Base-by-base conservation (phyloP, 2,888 invertebrate genomes). In the Adineta ricciae region DNA sequence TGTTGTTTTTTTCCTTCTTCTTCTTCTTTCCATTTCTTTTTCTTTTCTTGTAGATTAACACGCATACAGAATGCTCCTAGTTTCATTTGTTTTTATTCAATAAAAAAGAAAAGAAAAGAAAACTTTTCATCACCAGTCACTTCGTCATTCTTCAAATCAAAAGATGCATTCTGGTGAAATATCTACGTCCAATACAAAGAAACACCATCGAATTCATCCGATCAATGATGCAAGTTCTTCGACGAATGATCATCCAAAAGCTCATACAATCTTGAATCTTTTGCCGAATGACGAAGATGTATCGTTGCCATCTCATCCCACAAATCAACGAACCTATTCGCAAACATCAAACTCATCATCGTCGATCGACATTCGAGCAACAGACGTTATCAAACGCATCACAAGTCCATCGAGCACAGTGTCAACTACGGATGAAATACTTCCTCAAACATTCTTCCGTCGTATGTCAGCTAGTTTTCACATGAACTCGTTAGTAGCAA, bases 121-220 rank as follows among this genome's bases (percentile, higher is more conserved):
- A 36, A 50, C 50, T 50, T 50, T 64, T 14, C 32, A 36, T 64
- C 64, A 19, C 32, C 64, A 64, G 50, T 50, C 32, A 3, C 32
- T 19, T 36, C 32, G 1, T 27, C 24, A 32, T 0, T 24, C 2
- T 3, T 32, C 2, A 1, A 64, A 64, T 8, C 27, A 2, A 27
- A 64, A 16, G 19, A 64, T 64, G 64, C 19, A 64, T 32, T 7
- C 0, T 41, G 41, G 38, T 24, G 41, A 78, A 78, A n/a, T 24
- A n/a, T n/a, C 24, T 78, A 24, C 78, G n/a, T 41, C 41, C 9
- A 78, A 24, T 24, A 8, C 78, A 41, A 14, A 41, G n/a, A 78
- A 78, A 78, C 78, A 78, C 41, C 41, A 78, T 78, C 24, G 78
- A 38, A 41, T 78, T n/a, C 78, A 78, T 78, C 78, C 78, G 9